A percentile compares a stretch with the other conserved stretches of the same genome.
Evolutionary conservation across 1,140 invertebrate species (phyloP).

Genomic region (Laupala kohalensis): DNA sequence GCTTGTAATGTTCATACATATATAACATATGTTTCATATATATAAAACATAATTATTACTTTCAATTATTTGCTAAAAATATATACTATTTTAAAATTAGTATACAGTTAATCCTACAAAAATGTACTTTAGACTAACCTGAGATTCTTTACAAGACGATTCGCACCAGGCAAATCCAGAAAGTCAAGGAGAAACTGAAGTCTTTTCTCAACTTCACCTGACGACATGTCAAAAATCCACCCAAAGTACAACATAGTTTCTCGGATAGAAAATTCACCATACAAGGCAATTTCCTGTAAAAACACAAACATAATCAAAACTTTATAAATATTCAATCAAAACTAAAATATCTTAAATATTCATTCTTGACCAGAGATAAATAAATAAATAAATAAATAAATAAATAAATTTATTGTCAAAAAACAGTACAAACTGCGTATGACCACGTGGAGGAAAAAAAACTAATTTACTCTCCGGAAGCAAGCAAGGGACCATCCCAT

Average conservation of each 20-base stretch:
- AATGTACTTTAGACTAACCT: slow-evolving; percentile 46
- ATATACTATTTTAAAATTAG: background rate
- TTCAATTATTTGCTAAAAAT: background rate
- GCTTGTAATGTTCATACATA: too few species aligned
- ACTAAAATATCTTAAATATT: too few species aligned
- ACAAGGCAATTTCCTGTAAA: slow-evolving; percentile 86
- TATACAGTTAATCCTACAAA: background rate
- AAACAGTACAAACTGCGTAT: too few species aligned
- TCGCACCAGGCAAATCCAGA: slow-evolving; percentile 72
- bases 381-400: too few species aligned
- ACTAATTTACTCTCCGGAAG: too few species aligned
- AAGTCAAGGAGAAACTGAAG: slow-evolving; percentile 81
- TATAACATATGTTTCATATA: background rate
- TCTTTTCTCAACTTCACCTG: slow-evolving; percentile 61
- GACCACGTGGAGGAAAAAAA: too few species aligned
- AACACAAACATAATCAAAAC: too few species aligned
- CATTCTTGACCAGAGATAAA: too few species aligned
- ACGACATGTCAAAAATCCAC: slow-evolving; percentile 82
- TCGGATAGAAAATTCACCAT: slow-evolving; percentile 85
- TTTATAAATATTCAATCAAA: too few species aligned
- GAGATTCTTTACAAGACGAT: slow-evolving; percentile 74
- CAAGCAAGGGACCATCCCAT: too few species aligned
- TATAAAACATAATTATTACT: background rate
- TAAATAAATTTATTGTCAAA: too few species aligned
- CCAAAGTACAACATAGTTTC: slow-evolving; percentile 96